Base-by-base conservation (phyloP, 1,140 invertebrate species). In the Drosophila guanche region DNA sequence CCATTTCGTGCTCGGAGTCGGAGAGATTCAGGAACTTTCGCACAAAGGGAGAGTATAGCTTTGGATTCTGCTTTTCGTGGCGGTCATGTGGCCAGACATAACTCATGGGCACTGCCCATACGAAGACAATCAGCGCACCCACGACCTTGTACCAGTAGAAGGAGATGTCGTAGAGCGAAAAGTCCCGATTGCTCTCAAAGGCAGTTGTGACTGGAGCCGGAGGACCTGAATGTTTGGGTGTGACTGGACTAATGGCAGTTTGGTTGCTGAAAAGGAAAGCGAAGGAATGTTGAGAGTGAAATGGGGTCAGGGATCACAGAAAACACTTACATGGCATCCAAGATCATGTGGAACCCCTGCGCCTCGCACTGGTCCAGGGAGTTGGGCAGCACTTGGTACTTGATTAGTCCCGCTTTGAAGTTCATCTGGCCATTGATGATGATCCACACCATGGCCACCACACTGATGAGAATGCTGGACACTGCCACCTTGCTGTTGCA, bases 381-480 rank as follows among this genome's bases (percentile, higher is more conserved):
- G 2, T 94, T 90, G 0, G 93, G 92, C 74, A 94, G 93, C 1
- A 92, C 90, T 3, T 2, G 92, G 86, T 89, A 94, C 93, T 23
- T 67, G 65, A 81, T 95, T 92, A 60, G 77, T 0, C 94, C 94
- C 2, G 88, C 91, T 3, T 93, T 93, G 47, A 95, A 93, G 29
- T 94, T 93, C 8, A 95, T 91, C 85, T 97, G 95, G 1, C 95
- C 94, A 4, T 95, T 95, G 25, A 96, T 92, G 3, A 96, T 96
- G 22, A 97, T 94, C 95, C 95, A 96, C n/a, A 95, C 92, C 69
- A 96, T 94, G 12, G 95, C 91, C 3, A 92, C 79, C 3, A 97
- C 90, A 62, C 95, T 94, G 22, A 93, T 81, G 0, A 96, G 33
- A 0, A 95, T 93, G 10, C 96, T 96, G 23, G 92, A 90, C 55